phyloP scores from a whole-genome alignment of 2,888 invertebrate species.

The Phortica magna region DNA sequence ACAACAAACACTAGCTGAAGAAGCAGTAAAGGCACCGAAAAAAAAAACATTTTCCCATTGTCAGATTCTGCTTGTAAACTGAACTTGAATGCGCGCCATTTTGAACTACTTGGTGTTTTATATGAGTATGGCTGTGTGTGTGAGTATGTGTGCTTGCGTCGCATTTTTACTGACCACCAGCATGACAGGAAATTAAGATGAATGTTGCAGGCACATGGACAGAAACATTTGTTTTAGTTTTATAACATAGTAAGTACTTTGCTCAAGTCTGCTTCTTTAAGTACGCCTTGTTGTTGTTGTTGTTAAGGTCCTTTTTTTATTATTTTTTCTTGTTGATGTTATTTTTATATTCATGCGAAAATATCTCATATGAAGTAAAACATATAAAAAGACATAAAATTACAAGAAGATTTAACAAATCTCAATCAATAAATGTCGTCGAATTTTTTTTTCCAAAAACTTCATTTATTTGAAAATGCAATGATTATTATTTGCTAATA shows the following conservation, averaged over 20 bases:
- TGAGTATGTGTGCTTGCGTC: conserved; percentile 45
- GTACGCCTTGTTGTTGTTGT: background rate
- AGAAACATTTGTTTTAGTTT: background rate
- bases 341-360: too few species aligned
- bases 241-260: too few species aligned
- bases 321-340: background rate
- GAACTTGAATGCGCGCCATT: conserved; percentile 32
- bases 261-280: background rate
- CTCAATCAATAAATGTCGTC: too few species aligned
- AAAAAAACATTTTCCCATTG: conserved; percentile 49
- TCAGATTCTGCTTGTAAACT: conserved; percentile 20
- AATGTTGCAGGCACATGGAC: conserved; percentile 63
- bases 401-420: too few species aligned
- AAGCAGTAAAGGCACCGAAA: conserved; percentile 38
- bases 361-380: too few species aligned
- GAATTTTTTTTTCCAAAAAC: too few species aligned
- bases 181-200: conserved; percentile 71
- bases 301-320: conserved; percentile 2
- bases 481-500: too few species aligned
- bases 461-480: too few species aligned
- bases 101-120: conserved; percentile 40
- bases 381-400: too few species aligned
- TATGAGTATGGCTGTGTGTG: background rate
- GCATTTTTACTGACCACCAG: conserved; percentile 61
- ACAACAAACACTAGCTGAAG: conserved; percentile 3